These are phyloP conservation scores for Coranthus polyacanthus DNA, from an alignment of 2,797 vertebrate species.

Conservation along the genomic window DNA sequence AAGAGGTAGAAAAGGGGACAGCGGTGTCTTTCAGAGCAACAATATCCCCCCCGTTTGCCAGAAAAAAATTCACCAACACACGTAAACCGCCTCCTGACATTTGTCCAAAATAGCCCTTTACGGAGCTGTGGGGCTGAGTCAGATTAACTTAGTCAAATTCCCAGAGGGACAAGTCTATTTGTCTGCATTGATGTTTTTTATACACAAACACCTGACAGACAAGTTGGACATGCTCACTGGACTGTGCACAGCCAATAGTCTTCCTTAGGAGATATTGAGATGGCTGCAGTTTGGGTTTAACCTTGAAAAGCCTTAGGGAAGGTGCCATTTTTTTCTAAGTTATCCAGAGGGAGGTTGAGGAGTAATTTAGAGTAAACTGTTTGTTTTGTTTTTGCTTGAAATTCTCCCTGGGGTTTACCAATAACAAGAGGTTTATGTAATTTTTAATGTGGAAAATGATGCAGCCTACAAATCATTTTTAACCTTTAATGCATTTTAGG, in stretches of 20 bases:
- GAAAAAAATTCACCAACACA: slow-evolving; percentile 53
- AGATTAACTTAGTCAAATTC: slow-evolving; percentile 71
- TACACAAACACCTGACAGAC: slow-evolving; percentile 75
- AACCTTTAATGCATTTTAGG: slow-evolving; percentile 52
- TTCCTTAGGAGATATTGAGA: slow-evolving; percentile 37
- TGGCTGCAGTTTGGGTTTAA: slow-evolving; percentile 56
- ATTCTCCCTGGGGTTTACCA: slow-evolving; percentile 47
- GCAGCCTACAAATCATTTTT: slow-evolving; percentile 5
- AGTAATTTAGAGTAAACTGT: slow-evolving; percentile 38
- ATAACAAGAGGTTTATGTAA: slow-evolving; percentile 64
- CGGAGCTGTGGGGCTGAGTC: slow-evolving; percentile 60
- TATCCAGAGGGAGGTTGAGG: slow-evolving; percentile 43
- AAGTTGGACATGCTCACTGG: slow-evolving; percentile 71
- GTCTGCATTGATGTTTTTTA: slow-evolving; percentile 66
- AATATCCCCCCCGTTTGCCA: slow-evolving; percentile 47
- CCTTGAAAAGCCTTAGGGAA: slow-evolving; percentile 61
- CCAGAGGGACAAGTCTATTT: slow-evolving; percentile 66
- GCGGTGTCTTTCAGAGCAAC: slow-evolving; percentile 48
- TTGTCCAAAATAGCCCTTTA: slow-evolving; percentile 73
- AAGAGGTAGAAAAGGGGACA: slow-evolving; percentile 46
- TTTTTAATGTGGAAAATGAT: slow-evolving; percentile 32
- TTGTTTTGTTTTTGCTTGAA: slow-evolving; percentile 45
- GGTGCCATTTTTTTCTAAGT: slow-evolving; percentile 54
- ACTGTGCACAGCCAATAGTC: slow-evolving; percentile 55
- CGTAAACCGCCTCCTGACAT: slow-evolving; percentile 63